These are phyloP conservation scores for Phalacrocorax aristotelis DNA, from an alignment of 2,113 vertebrate species.

Conservation along the genomic window DNA sequence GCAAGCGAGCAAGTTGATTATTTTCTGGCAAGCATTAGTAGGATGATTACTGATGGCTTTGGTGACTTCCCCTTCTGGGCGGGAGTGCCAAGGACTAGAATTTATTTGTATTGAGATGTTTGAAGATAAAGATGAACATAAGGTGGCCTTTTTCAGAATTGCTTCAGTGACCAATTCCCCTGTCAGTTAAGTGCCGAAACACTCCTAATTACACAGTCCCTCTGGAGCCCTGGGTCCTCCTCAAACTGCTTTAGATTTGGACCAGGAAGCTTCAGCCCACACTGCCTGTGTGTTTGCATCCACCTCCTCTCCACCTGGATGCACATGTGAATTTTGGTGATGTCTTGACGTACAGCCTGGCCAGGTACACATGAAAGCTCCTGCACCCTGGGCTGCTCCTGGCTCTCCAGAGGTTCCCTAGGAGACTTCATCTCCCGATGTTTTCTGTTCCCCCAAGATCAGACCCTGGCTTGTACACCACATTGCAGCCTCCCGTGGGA, in stretches of 20 bases:
- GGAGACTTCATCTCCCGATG: background rate
- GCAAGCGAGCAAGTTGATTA: constrained; percentile 35
- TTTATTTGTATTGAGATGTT: constrained; percentile 40
- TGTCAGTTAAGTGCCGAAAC: background rate
- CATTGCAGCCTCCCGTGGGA: background rate
- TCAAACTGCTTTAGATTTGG: background rate
- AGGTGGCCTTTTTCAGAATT: constrained; percentile 36
- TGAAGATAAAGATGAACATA: constrained; percentile 31
- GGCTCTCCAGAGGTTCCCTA: background rate
- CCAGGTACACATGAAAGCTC: background rate
- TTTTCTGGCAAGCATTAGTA: constrained; percentile 34
- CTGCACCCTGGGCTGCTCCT: background rate
- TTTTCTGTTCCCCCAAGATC: fast-evolving
- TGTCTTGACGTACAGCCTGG: background rate
- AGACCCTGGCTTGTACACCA: background rate
- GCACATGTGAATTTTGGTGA: background rate
- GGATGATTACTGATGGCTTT: background rate
- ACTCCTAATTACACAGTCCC: background rate
- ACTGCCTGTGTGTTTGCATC: background rate
- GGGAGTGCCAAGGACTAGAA: background rate
- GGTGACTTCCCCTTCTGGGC: constrained; percentile 28
- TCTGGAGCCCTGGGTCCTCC: background rate
- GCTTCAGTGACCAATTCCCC: background rate
- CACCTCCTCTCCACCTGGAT: constrained; percentile 37
- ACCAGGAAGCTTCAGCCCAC: constrained; percentile 51